Base-by-base conservation (phyloP, 2,113 vertebrate species). In the Pangasianodon hypophthalmus region DNA sequence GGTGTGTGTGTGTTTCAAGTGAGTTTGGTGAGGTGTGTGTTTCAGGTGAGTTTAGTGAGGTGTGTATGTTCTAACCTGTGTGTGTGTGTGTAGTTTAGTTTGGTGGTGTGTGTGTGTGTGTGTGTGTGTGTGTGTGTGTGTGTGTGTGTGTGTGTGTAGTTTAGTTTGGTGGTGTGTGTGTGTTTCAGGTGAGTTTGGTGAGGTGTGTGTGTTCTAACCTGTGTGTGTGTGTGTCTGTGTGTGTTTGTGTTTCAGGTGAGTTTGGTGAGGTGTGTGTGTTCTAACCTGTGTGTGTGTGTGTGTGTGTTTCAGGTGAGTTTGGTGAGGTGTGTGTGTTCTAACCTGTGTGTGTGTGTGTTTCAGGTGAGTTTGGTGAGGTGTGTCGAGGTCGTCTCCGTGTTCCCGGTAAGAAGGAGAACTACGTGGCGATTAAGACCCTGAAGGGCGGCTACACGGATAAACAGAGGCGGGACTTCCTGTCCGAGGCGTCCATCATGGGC, bases 361-460 rank as follows among this genome's bases (percentile, higher is more conserved):
- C 87, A 97, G 96, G 96, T 48, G 96, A 97, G 92, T 97, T 97
- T 44, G 96, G 96, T 0, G 96, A 97, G 94, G 96, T 97, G 91
- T 97, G 96, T 81, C 95, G 96, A 1, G 96, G 96, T 9, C 92
- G 96, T 2, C 94, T 97, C 62, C 95, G 94, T 91, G 89, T 96
- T 69, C 96, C 96, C 0, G 96, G 96, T 29, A 96, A 96, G 92
- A 96, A 96, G 90, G 96, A 97, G 92, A 96, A 96, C 94, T 97
- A 97, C 0, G 96, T 96, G 1, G 96, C 96, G 1, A 97, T 97
- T 37, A 97, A 97, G 92, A 96, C 96, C 0, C 93, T 97, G 3
- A 97, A 97, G 54, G 96, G 96, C 14, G 96, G 96, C 91, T 97
- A 95, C 94, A 97, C 96, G 0, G 96, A 97, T 13, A 96, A 96